A percentile compares a stretch with the other conserved stretches of the same genome.
phyloP scores from a whole-genome alignment of 2,113 vertebrate genomes.

The Ahaetulla prasina region DNA sequence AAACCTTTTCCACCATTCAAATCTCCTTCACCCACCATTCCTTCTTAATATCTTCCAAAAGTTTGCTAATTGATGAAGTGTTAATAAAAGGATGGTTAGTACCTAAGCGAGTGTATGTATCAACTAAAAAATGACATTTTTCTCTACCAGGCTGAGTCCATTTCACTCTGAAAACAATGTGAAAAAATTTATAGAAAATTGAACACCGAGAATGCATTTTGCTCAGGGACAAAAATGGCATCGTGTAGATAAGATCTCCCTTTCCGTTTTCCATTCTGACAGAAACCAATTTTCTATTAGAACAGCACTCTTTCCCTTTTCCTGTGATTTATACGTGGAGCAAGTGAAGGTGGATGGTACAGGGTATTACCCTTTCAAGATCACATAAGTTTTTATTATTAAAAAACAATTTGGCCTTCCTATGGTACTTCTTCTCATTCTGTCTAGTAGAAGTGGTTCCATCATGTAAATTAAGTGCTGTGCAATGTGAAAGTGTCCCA shows the following conservation, averaged over 20 bases:
- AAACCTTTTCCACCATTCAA: background rate
- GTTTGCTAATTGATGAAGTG: background rate
- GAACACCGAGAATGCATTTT: background rate
- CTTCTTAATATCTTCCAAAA: background rate
- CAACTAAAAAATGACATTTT: background rate
- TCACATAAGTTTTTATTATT: constrained; percentile 52
- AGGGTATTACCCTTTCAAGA: constrained; percentile 48
- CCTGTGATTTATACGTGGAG: constrained; percentile 56
- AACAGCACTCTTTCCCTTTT: constrained; percentile 36
- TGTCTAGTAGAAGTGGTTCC: constrained; percentile 49
- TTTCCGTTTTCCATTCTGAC: constrained; percentile 41
- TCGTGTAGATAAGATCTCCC: constrained; percentile 35
- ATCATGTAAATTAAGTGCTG: constrained; percentile 49
- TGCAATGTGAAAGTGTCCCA: constrained; percentile 53
- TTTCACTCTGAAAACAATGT: constrained; percentile 7
- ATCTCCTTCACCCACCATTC: background rate
- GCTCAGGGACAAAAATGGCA: constrained; percentile 31
- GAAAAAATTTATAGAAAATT: background rate
- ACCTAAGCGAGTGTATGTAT: background rate
- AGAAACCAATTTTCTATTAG: constrained; percentile 44
- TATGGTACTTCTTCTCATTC: constrained; percentile 42
- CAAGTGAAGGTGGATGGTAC: constrained; percentile 48
- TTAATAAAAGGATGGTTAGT: background rate
- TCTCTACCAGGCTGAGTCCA: background rate
- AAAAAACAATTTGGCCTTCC: constrained; percentile 30